Percentiles rank a stretch among this genome's conserved stretches.
Evolutionary conservation across 2,888 invertebrate species (phyloP).

Genomic region (Nemurella pictetii): DNA sequence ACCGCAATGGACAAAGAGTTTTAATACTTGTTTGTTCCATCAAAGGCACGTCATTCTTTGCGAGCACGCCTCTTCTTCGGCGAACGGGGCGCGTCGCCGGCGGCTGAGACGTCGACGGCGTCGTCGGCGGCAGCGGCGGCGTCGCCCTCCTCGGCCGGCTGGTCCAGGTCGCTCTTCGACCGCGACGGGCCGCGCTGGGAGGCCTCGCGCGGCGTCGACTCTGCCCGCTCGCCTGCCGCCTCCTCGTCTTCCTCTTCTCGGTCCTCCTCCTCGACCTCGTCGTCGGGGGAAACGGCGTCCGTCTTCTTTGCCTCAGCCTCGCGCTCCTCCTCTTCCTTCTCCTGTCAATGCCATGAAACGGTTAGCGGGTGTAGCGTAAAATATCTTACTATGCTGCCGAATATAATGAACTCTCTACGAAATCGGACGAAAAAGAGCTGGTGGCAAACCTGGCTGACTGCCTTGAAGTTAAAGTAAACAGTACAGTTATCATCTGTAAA

Average conservation of each 20-base stretch:
- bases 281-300: conserved; percentile 68
- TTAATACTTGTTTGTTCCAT: conserved; percentile 17
- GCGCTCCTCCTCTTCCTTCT: conserved; percentile 55
- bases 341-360: conserved; percentile 44
- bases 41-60: conserved; percentile 44
- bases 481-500: no score
- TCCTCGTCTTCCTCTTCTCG: conserved; percentile 53
- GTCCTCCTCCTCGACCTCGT: conserved; percentile 54
- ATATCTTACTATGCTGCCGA: no score
- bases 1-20: conserved; percentile 15
- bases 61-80: conserved; percentile 44
- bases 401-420: no score
- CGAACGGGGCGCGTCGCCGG: conserved; percentile 42
- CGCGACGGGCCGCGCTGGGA: conserved; percentile 35
- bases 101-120: conserved; percentile 31
- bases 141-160: conserved; percentile 44
- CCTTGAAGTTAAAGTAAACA: no score
- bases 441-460: no score
- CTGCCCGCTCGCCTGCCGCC: conserved; percentile 49
- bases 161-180: conserved; percentile 46
- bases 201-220: conserved; percentile 39
- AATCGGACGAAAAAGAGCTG: no score
- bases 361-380: neutral
- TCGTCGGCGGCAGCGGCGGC: conserved; percentile 41
- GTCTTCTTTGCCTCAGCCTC: conserved; percentile 69